Evolutionary conservation across 2,797 vertebrate species (phyloP).

Genomic region (Eidolon dupreanum): DNA sequence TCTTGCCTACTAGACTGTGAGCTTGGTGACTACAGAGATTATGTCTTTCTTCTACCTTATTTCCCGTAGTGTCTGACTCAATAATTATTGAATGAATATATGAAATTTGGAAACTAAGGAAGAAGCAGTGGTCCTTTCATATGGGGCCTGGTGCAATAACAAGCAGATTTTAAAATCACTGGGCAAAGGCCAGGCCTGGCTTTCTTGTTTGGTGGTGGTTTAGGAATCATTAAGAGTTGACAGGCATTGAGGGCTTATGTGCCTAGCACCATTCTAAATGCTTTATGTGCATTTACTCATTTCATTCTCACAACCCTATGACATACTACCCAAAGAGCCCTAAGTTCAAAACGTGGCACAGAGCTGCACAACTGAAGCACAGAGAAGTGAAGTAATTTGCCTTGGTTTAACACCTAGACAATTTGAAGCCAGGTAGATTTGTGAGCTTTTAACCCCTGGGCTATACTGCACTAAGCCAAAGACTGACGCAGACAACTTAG

Average conservation of each 20-base stretch:
- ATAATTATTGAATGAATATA: neutral
- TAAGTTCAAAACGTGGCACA: neutral
- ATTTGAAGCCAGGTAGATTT: neutral
- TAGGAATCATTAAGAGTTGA: neutral
- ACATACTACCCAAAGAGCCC: neutral
- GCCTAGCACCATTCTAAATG: neutral
- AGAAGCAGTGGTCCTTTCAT: neutral
- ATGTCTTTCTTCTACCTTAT: neutral
- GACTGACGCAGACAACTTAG: neutral
- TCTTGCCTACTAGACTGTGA: neutral
- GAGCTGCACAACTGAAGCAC: neutral
- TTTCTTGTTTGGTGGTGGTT: neutral
- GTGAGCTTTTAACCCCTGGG: neutral
- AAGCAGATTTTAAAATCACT: neutral
- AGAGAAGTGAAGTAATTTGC: neutral
- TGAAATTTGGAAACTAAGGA: conserved; percentile 15
- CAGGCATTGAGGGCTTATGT: neutral
- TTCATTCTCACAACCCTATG: neutral
- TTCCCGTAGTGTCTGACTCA: neutral
- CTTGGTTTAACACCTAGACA: neutral
- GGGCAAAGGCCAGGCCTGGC: neutral
- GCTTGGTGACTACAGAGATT: neutral
- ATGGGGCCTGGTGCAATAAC: neutral
- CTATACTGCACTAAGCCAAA: neutral
- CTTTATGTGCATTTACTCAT: neutral